Conservation (phyloP, 1,140 invertebrate genomes). For the Sitobion miscanthi region DNA sequence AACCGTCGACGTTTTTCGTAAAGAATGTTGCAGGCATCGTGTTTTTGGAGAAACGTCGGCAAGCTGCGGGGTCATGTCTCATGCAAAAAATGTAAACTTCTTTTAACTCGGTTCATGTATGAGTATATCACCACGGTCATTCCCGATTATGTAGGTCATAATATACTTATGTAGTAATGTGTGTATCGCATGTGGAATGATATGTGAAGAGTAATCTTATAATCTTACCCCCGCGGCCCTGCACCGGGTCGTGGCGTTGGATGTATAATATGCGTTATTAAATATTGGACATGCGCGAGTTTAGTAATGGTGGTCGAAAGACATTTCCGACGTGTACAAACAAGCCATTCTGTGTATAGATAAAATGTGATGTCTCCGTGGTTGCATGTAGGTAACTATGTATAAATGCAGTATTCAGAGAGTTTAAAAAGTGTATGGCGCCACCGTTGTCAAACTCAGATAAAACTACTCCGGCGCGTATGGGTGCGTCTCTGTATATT, state of each 20-base stretch:
- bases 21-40: too few species aligned
- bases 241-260: not conserved
- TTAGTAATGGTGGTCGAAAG: not conserved
- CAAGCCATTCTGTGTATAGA: not conserved
- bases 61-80: not conserved
- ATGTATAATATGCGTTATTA: not conserved
- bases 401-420: not conserved
- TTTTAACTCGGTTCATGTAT: not conserved
- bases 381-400: not conserved
- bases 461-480: not conserved
- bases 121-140: not conserved
- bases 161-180: not conserved
- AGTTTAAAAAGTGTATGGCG: not conserved
- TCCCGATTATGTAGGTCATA: not conserved
- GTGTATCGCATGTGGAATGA: not conserved
- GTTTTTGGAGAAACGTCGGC: not conserved
- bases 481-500: not conserved
- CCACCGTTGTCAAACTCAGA: not conserved
- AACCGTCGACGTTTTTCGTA: not conserved
- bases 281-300: not conserved
- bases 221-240: not conserved
- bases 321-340: slow-evolving; percentile 23
- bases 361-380: not conserved
- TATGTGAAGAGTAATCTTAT: not conserved
- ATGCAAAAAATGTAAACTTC: not conserved